Percentiles rank a stretch among this genome's conserved stretches.
Evolutionary conservation across 2,888 invertebrate species (phyloP).

Genomic region (Timandra comae): DNA sequence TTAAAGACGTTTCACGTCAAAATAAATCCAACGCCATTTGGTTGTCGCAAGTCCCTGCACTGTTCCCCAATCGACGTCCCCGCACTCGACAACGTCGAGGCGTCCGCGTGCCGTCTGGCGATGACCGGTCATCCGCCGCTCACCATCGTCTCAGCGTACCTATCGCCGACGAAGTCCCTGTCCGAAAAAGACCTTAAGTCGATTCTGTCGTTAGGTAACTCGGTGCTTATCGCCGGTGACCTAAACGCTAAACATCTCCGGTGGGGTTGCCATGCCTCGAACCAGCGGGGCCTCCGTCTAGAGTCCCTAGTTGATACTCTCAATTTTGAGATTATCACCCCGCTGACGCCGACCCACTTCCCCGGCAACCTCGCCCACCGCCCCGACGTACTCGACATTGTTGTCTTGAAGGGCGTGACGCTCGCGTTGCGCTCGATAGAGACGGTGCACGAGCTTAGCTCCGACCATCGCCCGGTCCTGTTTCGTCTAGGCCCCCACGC

Average conservation of each 20-base stretch:
- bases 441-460: conserved; percentile 1
- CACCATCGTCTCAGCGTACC: not conserved
- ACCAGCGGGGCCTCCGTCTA: conserved; percentile 1
- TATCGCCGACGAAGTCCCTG: not conserved
- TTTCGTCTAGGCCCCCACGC: not conserved
- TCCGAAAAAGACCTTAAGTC: not conserved
- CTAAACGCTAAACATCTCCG: conserved; percentile 4
- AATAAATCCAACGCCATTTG: too few species aligned
- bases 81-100: not conserved
- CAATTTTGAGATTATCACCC: not conserved
- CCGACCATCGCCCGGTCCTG: not conserved
- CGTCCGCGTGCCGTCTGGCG: not conserved
- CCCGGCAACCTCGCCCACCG: too few species aligned
- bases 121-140: not conserved
- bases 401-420: not conserved
- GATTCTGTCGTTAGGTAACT: not conserved
- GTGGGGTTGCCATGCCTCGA: conserved; percentile 1
- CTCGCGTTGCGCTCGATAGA: conserved; percentile 2
- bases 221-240: conserved; percentile 3
- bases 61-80: not conserved
- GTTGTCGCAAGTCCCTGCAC: too few species aligned
- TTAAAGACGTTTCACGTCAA: too few species aligned
- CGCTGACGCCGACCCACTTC: not conserved
- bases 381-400: conserved; percentile 1
- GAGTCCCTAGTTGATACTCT: conserved; percentile 1